Base-by-base conservation (phyloP, 2,797 vertebrate species). In the Aulostomus chinensis region DNA sequence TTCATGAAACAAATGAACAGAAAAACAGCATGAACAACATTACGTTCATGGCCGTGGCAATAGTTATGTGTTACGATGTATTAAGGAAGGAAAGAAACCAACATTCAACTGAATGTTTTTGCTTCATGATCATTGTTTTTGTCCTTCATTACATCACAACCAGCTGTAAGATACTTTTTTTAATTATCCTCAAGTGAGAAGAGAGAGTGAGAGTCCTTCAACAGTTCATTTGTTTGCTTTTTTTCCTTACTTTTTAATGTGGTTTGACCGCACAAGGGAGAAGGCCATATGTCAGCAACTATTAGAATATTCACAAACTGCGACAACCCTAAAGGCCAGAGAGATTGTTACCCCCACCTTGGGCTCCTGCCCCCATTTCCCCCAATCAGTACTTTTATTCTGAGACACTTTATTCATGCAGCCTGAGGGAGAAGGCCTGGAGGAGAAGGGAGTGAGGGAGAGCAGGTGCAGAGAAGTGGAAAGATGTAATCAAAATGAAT, bases 401-500 rank as follows among this genome's bases (percentile, higher is more conserved):
- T 66, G 66, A 42, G 54, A 75, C 33, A 39, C 49, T 58, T 69
- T 66, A 64, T 69, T 73, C 48, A 66, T 54, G 33, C 55, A 45
- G 39, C 65, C 43, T 24, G 40, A 55, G 60, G 76, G 58, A 42
- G 15, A 29, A 9, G 9, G 34, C 47, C 60, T 52, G 40, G 24
- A 60, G 64, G 49, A 54, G 34, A 22, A 24, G 15, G 10, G 12
- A 26, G 29, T 7, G 14, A 8, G 16, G 9, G 17, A 28, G 45
- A 36, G 38, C 64, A 63, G 58, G 60, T 65, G 58, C 33, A 67
- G 37, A 49, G 37, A 39, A 55, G 31, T 55, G 55, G 30, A 68
- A 70, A 40, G 38, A 68, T 78, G 36, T 40, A 62, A 80, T 79
- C 56, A 80, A 61, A 65, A 46, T 54, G 61, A 67, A 68, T 73